Conservation (phyloP, 1,140 invertebrate species). For the Ephestia elutella region DNA sequence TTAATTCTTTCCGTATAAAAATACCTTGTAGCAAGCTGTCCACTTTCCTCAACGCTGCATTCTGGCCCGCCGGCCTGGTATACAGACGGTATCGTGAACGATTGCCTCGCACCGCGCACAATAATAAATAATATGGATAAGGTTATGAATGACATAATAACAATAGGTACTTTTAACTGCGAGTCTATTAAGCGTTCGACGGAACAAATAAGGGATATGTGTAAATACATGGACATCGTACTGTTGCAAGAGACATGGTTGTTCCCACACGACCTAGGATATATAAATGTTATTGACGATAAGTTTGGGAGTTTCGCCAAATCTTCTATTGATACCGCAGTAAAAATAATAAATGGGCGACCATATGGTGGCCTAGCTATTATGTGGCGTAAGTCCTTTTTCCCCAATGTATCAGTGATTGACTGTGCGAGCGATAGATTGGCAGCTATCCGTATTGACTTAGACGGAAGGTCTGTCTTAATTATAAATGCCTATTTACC, state of each 20-base stretch:
- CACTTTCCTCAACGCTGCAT: not conserved
- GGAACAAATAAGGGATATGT: constrained; percentile 4
- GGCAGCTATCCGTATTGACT: not conserved
- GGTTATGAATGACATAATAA: not conserved
- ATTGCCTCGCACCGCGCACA: not conserved
- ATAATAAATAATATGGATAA: not conserved
- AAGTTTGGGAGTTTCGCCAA: constrained; percentile 6
- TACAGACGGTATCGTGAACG: not conserved
- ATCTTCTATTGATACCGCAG: constrained; percentile 11
- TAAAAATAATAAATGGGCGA: not conserved
- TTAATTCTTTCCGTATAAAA: not conserved
- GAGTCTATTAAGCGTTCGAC: constrained; percentile 7
- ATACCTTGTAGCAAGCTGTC: not conserved
- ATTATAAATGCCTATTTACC: constrained; percentile 8
- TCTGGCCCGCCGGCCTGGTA: not conserved
- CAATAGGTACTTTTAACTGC: not conserved
- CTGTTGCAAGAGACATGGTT: constrained; percentile 15
- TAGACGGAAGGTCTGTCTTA: not conserved
- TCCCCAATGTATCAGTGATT: constrained; percentile 5
- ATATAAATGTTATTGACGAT: not conserved
- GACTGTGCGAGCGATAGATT: constrained; percentile 7
- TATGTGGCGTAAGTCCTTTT: constrained; percentile 6
- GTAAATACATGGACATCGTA: constrained; percentile 2
- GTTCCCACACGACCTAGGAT: not conserved
- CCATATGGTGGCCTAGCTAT: constrained; percentile 12